Evolutionary conservation across 1,140 invertebrate genomes (phyloP).

Genomic region (Procambarus clarkii): DNA sequence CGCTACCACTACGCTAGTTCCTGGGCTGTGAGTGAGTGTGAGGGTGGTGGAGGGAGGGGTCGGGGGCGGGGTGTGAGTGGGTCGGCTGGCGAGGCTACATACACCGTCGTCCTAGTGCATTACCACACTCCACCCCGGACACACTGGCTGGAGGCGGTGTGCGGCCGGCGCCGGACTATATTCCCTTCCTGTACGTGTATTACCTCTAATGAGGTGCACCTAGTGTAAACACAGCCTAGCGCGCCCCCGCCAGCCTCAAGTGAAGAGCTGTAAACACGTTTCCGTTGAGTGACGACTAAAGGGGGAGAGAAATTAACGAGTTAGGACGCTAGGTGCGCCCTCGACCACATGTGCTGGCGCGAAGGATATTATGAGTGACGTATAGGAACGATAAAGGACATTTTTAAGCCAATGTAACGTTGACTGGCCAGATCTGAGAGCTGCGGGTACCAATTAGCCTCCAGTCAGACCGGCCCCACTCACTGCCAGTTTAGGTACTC

Average conservation of each 20-base stretch:
- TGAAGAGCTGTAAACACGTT: background rate
- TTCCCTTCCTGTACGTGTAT: no score
- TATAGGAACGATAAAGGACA: background rate
- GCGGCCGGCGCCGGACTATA: no score
- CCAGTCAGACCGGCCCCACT: background rate
- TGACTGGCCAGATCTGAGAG: background rate
- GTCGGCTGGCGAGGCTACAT: background rate
- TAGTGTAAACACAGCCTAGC: background rate
- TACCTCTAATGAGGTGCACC: background rate
- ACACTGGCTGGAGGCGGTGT: background rate
- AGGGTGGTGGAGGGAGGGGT: background rate
- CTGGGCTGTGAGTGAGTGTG: background rate
- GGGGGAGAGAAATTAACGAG: background rate
- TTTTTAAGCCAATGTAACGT: background rate
- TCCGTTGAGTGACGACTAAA: background rate
- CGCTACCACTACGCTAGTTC: background rate
- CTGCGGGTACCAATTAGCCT: conserved; percentile 15
- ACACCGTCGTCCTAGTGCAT: background rate
- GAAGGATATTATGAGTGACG: conserved; percentile 8
- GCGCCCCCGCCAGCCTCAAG: background rate
- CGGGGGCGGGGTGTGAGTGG: background rate
- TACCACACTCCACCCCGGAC: background rate
- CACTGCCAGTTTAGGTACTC: background rate
- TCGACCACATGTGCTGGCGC: no score
- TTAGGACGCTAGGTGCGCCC: background rate